These are phyloP conservation scores for Oryzias celebensis DNA, from an alignment of 2,113 vertebrate species.

Conservation along the genomic window DNA sequence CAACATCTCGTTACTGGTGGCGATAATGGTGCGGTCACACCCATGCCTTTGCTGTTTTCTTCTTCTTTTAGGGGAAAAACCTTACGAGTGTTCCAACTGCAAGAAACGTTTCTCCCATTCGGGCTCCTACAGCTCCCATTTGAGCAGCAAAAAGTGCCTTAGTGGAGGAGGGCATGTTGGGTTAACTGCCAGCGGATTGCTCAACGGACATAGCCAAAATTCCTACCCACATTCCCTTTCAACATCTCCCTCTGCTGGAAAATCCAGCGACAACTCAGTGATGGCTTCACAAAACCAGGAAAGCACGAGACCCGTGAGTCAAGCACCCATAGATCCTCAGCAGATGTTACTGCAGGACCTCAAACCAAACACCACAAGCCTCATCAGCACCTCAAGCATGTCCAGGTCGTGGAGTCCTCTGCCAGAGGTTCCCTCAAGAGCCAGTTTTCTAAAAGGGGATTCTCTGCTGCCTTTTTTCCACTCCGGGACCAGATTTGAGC, in stretches of 20 bases:
- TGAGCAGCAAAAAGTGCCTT: constrained; percentile 85
- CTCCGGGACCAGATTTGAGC: constrained; percentile 73
- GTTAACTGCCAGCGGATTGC: constrained; percentile 25
- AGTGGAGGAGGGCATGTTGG: constrained; percentile 56
- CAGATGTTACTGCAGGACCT: constrained; percentile 44
- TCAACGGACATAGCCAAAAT: constrained; percentile 65
- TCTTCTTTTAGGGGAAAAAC: constrained; percentile 78
- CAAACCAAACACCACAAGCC: constrained; percentile 35
- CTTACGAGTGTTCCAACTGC: constrained; percentile 83
- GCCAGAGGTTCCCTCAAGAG: constrained; percentile 54
- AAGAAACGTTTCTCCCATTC: constrained; percentile 85
- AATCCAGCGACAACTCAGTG: constrained; percentile 58
- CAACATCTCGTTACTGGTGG: constrained; percentile 17
- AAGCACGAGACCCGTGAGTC: constrained; percentile 17
- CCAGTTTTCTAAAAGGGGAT: constrained; percentile 66
- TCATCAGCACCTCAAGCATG: constrained; percentile 38
- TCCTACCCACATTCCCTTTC: constrained; percentile 64
- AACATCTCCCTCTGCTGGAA: constrained; percentile 64
- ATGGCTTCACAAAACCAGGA: constrained; percentile 47
- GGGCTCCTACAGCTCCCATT: constrained; percentile 84
- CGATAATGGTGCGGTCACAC: constrained; percentile 3
- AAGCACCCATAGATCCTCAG: constrained; percentile 40
- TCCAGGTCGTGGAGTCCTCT: constrained; percentile 65
- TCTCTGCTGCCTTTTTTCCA: constrained; percentile 71
- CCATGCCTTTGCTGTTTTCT: constrained; percentile 1